Evolutionary conservation across 53 echinoderm and acorn worm genomes (phyloP).

Genomic region (Stichopus horrens): DNA sequence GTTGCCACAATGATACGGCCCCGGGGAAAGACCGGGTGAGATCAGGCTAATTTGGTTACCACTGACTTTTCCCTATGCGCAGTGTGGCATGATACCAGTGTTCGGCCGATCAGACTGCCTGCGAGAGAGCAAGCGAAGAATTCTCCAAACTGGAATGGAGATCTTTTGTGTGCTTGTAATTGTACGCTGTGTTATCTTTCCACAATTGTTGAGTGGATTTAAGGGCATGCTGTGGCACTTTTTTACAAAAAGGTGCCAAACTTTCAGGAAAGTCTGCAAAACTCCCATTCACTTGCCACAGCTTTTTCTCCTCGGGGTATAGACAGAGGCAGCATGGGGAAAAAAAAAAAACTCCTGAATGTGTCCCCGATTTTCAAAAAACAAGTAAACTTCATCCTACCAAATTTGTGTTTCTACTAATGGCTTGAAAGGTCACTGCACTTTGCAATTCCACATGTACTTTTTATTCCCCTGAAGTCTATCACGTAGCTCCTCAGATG

Average conservation of each 20-base stretch:
- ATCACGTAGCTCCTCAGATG: too few relatives aligned
- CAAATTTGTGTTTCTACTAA: neutral
- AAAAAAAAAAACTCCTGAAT: neutral
- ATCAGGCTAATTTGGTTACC: neutral
- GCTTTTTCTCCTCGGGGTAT: neutral
- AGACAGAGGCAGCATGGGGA: neutral
- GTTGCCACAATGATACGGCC: neutral
- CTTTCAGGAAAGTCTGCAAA: neutral
- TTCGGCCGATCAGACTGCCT: too few relatives aligned
- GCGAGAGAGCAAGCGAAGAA: neutral
- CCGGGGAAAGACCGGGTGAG: neutral
- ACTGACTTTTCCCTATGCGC: neutral
- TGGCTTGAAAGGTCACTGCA: neutral
- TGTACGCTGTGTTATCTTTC: too few relatives aligned
- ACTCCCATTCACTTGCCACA: neutral
- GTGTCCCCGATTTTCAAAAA: neutral
- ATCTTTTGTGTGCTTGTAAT: neutral
- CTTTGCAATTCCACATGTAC: neutral
- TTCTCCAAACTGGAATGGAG: neutral
- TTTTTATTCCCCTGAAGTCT: too few relatives aligned
- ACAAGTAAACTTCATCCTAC: too few relatives aligned
- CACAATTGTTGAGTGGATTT: too few relatives aligned
- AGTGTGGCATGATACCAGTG: neutral
- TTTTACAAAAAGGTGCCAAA: neutral
- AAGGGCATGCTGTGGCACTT: neutral